Evolutionary conservation across 2,888 invertebrate genomes (phyloP).

Genomic region (Linnaemya tessellans): DNA sequence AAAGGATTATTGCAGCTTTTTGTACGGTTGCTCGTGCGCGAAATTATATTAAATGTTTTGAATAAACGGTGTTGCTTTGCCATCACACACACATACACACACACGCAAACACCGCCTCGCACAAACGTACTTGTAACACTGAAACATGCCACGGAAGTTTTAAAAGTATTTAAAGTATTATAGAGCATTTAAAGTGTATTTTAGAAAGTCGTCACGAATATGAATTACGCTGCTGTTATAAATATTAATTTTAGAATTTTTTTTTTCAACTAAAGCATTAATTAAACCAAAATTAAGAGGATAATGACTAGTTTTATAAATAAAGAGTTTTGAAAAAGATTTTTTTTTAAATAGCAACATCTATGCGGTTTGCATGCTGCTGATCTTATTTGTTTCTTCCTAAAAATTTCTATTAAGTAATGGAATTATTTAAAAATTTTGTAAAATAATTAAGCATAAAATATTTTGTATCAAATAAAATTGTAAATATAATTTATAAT

Average conservation of each 20-base stretch:
- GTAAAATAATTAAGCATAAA: too few relatives aligned
- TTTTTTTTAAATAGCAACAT: too few relatives aligned
- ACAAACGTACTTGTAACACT: background rate
- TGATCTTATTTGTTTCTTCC: too few relatives aligned
- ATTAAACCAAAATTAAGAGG: too few relatives aligned
- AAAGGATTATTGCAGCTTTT: conserved; percentile 63
- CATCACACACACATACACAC: background rate
- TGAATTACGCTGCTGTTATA: background rate
- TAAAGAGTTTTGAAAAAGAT: too few relatives aligned
- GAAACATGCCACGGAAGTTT: conserved; percentile 8
- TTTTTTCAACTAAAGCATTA: background rate
- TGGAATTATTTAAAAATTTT: too few relatives aligned
- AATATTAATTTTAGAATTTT: background rate
- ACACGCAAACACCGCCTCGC: background rate
- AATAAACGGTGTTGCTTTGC: conserved; percentile 50
- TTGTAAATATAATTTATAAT: too few relatives aligned
- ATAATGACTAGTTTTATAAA: too few relatives aligned
- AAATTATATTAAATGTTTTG: conserved; percentile 64
- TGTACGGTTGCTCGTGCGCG: conserved; percentile 62
- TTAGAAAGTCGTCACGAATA: conserved; percentile 27
- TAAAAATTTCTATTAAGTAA: too few relatives aligned
- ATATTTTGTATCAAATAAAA: too few relatives aligned
- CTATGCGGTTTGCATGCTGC: too few relatives aligned
- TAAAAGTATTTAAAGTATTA: conserved; percentile 19
- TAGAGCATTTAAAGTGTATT: conserved; percentile 19